Conservation (phyloP, 2,888 invertebrate genomes). For the Hypena proboscidalis region DNA sequence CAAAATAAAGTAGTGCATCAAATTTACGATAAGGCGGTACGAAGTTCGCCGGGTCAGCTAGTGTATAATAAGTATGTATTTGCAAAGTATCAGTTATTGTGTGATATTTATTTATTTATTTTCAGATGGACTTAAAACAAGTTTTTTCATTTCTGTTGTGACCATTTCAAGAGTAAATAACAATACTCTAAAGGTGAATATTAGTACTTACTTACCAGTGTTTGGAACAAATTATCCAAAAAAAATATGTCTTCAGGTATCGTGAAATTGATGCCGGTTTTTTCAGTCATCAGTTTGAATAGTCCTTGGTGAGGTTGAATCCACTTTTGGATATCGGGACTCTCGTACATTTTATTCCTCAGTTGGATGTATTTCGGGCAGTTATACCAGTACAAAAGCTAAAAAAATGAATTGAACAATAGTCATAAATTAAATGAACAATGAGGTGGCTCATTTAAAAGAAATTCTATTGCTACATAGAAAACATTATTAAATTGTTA, state of each 20-base stretch:
- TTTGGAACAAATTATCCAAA: constrained; percentile 78
- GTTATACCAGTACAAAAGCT: constrained; percentile 80
- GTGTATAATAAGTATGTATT: too few species aligned
- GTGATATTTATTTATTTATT: too few species aligned
- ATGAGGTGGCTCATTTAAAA: background rate
- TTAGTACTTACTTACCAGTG: constrained; percentile 62
- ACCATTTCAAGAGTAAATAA: background rate
- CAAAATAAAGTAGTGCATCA: too few species aligned
- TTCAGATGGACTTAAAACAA: too few species aligned
- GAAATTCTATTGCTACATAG: too few species aligned
- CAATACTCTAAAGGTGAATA: background rate
- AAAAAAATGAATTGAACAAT: constrained; percentile 21
- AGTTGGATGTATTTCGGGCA: constrained; percentile 69
- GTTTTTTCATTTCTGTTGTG: too few species aligned
- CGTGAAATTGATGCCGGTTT: constrained; percentile 69
- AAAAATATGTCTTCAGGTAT: constrained; percentile 73
- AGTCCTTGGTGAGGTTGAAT: constrained; percentile 61
- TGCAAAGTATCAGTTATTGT: too few species aligned
- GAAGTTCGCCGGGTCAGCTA: too few species aligned
- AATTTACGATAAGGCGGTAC: too few species aligned
- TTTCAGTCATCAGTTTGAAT: constrained; percentile 57
- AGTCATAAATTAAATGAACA: constrained; percentile 1
- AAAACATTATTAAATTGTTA: too few species aligned
- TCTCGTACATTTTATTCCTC: constrained; percentile 57
- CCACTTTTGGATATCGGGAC: constrained; percentile 58